These are phyloP conservation scores for Amazona guildingii DNA, from an alignment of 2,113 vertebrate genomes.

Conservation along the genomic window DNA sequence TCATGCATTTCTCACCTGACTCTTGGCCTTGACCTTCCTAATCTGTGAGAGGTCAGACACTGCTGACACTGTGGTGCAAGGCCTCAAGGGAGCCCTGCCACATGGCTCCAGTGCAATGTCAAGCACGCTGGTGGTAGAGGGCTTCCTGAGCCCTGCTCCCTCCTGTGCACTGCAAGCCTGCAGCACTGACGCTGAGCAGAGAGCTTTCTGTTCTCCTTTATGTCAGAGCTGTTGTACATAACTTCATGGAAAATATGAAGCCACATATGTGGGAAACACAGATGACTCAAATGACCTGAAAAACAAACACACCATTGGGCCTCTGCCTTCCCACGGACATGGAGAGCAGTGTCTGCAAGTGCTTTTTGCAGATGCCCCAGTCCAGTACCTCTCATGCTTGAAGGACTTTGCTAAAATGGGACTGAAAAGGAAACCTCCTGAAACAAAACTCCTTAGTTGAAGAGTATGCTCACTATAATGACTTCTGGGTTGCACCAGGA, in stretches of 20 bases:
- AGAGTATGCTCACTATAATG: neutral
- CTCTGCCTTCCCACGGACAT: neutral
- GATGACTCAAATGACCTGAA: neutral
- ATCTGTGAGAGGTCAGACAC: neutral
- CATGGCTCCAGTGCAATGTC: neutral
- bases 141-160: neutral
- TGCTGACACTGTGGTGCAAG: neutral
- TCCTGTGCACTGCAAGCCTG: rapidly evolving
- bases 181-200: neutral
- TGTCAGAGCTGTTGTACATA: rapidly evolving
- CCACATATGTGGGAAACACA: neutral
- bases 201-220: neutral
- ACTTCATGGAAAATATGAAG: neutral
- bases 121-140: rapidly evolving
- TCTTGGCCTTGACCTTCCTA: neutral
- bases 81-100: neutral
- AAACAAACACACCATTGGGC: neutral
- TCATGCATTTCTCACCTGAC: neutral
- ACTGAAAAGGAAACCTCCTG: neutral
- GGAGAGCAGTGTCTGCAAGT: rapidly evolving
- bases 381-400: neutral
- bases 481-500: neutral
- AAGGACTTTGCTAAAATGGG: neutral
- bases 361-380: neutral
- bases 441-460: neutral